A percentile compares a stretch with the other conserved stretches of the same genome.
phyloP scores from a whole-genome alignment of 2,797 vertebrate genomes.

The Cephalopachus bancanus region DNA sequence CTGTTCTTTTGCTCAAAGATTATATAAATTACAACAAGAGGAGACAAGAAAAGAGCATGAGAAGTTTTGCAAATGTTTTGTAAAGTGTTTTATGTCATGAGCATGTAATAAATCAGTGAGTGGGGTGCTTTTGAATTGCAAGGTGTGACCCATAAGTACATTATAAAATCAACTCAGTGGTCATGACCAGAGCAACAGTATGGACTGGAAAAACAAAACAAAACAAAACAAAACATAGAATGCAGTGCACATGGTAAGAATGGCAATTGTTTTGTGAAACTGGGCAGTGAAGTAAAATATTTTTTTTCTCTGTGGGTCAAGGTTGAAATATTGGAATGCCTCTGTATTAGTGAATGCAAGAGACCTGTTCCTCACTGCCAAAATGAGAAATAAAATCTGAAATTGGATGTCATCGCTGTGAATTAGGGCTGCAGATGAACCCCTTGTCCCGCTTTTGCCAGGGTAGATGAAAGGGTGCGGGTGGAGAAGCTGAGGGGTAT shows the following conservation, averaged over 20 bases:
- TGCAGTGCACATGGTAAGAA: background rate
- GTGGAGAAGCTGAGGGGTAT: background rate
- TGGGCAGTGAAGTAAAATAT: background rate
- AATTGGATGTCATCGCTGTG: background rate
- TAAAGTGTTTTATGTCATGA: background rate
- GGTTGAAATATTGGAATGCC: background rate
- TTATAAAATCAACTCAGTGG: background rate
- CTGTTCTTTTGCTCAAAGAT: background rate
- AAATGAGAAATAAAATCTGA: constrained; percentile 26
- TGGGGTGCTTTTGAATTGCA: background rate
- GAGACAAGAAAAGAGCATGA: constrained; percentile 35
- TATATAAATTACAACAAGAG: background rate
- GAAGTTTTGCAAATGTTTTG: background rate
- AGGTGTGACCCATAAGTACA: background rate
- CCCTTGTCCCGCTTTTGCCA: background rate
- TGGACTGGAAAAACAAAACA: background rate
- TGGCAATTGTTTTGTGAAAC: background rate
- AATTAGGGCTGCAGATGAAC: background rate
- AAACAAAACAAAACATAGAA: background rate
- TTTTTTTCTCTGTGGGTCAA: background rate
- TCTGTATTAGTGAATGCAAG: background rate
- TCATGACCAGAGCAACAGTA: background rate
- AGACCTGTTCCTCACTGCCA: background rate
- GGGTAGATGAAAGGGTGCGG: background rate
- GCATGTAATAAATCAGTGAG: background rate